Base-by-base conservation (phyloP, 2,113 vertebrate species). In the Opisthocomus hoazin region DNA sequence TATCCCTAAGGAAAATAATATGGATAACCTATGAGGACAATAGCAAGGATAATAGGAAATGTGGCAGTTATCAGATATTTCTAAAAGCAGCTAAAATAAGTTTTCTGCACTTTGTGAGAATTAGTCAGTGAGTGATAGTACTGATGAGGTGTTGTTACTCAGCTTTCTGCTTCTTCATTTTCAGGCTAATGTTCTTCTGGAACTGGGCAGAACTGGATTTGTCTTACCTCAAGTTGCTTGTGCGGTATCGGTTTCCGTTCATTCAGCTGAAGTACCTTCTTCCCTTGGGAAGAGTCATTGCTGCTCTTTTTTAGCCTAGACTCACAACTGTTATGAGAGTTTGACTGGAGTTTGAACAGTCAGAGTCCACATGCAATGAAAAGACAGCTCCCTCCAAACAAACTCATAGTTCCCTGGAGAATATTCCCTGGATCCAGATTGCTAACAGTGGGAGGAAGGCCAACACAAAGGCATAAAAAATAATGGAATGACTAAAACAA, bases 401-500 rank as follows among this genome's bases (percentile, higher is more conserved):
- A 75, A 79, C 80, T 92, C 79, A 80, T 56, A 85, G 57, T 37
- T 96, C 92, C 36, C 95, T 75, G 26, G 76, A 89, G 94, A 48
- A 89, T 84, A 79, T 89, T 92, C 76, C 53, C 81, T 94, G 92
- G 60, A 94, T 85, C 71, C 85, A 89, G 88, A 89, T 87, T 96
- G 23, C 73, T 90, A 92, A 82, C 36, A 92, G 84, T 84, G 90
- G 90, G 77, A 95, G 61, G 24, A 96, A 93, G 73, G 90, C 90
- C 94, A 93, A 34, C 69, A 89, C 37, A 89, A 96, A 94, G n/a
- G 73, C 84, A 87, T 81, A 89, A 96, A 96, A 79, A 75, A 78
- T 89, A 93, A 78, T 29, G 45, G 69, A 92, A 96, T 87, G 64
- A 89, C 57, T 95, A 84, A 93, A 96, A 89, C 94, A 95, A 85